A percentile compares a stretch with the other conserved stretches of the same genome.
Conservation (phyloP, 1,140 invertebrate genomes). For the Cydia splendana region DNA sequence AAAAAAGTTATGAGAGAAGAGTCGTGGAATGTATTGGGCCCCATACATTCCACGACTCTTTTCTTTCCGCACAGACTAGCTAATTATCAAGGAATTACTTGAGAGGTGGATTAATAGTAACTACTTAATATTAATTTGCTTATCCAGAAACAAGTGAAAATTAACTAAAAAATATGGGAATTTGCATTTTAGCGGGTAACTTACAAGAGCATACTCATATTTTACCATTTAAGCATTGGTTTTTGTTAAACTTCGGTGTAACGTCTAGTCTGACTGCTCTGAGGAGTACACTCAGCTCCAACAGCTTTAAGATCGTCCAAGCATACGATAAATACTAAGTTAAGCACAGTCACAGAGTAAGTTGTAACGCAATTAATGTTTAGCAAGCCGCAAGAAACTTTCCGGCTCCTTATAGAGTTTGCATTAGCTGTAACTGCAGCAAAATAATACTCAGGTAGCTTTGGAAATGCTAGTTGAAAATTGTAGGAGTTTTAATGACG, state of each 20-base stretch:
- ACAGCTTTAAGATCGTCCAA: conserved; percentile 9
- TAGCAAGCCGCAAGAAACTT: conserved; percentile 20
- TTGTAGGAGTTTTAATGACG: conserved; percentile 8
- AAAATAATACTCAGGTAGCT: conserved; percentile 18
- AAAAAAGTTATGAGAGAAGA: too few species aligned
- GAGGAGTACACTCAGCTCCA: background rate
- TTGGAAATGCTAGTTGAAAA: conserved; percentile 15
- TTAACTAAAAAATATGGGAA: too few species aligned
- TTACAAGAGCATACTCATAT: too few species aligned
- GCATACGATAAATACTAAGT: conserved; percentile 22
- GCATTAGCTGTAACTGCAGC: conserved; percentile 22
- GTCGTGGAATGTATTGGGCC: too few species aligned
- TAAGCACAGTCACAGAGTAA: conserved; percentile 22
- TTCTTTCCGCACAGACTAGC: too few species aligned
- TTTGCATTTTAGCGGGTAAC: too few species aligned
- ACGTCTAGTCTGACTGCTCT: too few species aligned
- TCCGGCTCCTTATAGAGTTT: conserved; percentile 13
- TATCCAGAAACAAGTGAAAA: too few species aligned
- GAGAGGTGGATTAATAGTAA: too few species aligned
- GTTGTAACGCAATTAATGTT: conserved; percentile 30
- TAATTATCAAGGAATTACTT: too few species aligned
- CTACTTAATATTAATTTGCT: too few species aligned
- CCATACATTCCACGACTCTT: too few species aligned
- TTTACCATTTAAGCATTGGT: background rate
- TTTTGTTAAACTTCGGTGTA: background rate